Evolutionary conservation across 37 sponge, comb jelly and placozoan genomes (phyloP).

Genomic region (Beroe ovata): DNA sequence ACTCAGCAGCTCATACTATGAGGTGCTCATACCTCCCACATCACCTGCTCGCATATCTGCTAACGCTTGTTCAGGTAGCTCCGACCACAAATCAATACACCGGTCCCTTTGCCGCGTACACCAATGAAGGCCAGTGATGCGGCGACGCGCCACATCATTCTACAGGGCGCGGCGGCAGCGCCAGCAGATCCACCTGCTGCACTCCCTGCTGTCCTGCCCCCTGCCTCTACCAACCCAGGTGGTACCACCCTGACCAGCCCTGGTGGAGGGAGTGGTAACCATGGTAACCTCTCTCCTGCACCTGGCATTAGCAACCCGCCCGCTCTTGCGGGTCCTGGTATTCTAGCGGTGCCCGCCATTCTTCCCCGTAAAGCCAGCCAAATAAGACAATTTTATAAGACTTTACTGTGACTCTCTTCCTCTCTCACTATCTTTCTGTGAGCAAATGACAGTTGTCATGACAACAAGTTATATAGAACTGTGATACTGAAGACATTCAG

Average conservation of each 20-base stretch:
- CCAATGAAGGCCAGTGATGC: slow-evolving; percentile 30
- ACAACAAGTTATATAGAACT: too few relatives aligned
- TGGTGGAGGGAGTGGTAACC: not conserved
- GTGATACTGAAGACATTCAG: too few relatives aligned
- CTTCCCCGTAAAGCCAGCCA: slow-evolving; percentile 7
- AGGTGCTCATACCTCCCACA: too few relatives aligned
- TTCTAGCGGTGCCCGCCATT: not conserved
- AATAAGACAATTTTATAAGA: slow-evolving; percentile 34
- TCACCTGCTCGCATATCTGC: too few relatives aligned
- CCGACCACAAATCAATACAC: slow-evolving; percentile 50
- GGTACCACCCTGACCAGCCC: too few relatives aligned
- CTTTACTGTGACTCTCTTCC: slow-evolving; percentile 30
- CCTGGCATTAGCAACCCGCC: not conserved
- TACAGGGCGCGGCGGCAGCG: not conserved
- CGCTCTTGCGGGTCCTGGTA: not conserved
- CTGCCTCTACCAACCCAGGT: not conserved
- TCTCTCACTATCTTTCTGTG: not conserved
- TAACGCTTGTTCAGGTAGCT: slow-evolving; percentile 65
- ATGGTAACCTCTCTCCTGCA: not conserved
- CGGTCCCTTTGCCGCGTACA: slow-evolving; percentile 27
- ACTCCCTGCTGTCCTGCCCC: not conserved
- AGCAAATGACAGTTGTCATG: not conserved
- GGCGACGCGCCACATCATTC: not conserved
- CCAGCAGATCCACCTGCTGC: not conserved
- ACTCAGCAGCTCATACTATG: too few relatives aligned